These are phyloP conservation scores for Larimichthys crocea DNA, from an alignment of 2,113 vertebrate species.

Conservation along the genomic window DNA sequence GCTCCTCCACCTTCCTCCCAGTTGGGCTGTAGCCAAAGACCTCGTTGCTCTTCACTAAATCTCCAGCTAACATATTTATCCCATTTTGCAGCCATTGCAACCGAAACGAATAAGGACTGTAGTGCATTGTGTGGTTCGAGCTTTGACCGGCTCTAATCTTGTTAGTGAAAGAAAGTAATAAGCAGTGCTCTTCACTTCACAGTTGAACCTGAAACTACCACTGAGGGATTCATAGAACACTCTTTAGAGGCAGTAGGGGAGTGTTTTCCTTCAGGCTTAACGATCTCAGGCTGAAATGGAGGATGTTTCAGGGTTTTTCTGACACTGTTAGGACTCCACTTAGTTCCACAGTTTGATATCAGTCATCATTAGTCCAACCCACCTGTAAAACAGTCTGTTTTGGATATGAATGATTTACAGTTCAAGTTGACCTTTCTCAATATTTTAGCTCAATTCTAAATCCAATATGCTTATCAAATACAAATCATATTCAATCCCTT, in stretches of 20 bases:
- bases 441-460: not conserved
- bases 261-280: constrained; percentile 42
- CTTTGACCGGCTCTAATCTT: constrained; percentile 48
- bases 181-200: constrained; percentile 35
- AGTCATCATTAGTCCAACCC: not conserved
- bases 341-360: not conserved
- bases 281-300: constrained; percentile 4
- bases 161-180: constrained; percentile 47
- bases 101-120: constrained; percentile 32
- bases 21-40: constrained; percentile 37
- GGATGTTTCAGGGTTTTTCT: not conserved
- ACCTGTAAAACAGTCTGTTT: not conserved
- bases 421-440: not conserved
- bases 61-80: constrained; percentile 55
- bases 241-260: constrained; percentile 21
- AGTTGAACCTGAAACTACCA: constrained; percentile 30
- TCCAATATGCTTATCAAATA: not conserved
- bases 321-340: constrained; percentile 2
- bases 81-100: constrained; percentile 44
- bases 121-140: constrained; percentile 42
- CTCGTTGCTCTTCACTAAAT: constrained; percentile 25
- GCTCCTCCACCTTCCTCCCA: constrained; percentile 46
- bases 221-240: not conserved
- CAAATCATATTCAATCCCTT: not conserved
- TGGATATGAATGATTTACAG: not conserved